Conservation (phyloP, 2,113 vertebrate species). For the Morone saxatilis region DNA sequence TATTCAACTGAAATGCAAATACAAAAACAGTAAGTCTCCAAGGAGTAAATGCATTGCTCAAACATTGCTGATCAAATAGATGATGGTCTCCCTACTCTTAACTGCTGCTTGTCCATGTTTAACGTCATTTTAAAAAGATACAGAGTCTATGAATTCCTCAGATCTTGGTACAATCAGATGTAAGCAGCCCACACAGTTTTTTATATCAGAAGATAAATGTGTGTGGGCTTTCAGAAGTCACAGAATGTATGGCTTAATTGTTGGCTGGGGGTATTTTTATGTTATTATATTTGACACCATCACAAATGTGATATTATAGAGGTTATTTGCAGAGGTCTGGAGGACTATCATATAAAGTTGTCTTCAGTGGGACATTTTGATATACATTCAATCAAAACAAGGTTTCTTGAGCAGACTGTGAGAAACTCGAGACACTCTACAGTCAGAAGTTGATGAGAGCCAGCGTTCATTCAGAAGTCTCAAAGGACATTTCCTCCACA, state of each 20-base stretch:
- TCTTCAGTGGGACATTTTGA: not conserved
- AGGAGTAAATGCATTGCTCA: conserved; percentile 5
- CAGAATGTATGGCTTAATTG: not conserved
- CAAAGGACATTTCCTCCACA: not conserved
- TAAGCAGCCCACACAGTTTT: not conserved
- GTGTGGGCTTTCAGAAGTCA: conserved; percentile 16
- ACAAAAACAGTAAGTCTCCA: conserved; percentile 11
- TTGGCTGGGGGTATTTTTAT: not conserved
- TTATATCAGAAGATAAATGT: not conserved
- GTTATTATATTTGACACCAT: not conserved
- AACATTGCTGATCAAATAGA: conserved; percentile 19
- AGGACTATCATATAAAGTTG: too few relatives aligned
- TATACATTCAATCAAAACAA: conserved; percentile 14
- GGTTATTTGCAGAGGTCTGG: conserved; percentile 1
- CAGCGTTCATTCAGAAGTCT: conserved; percentile 2
- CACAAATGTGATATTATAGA: not conserved
- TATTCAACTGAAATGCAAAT: conserved; percentile 22
- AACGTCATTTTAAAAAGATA: not conserved
- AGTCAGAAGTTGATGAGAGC: conserved; percentile 11
- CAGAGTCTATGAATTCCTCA: not conserved
- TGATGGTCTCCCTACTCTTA: not conserved
- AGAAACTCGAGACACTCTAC: not conserved
- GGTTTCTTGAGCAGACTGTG: not conserved
- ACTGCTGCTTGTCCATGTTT: conserved; percentile 1
- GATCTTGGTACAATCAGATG: conserved; percentile 9